These are phyloP conservation scores for Piprites chloris DNA, from an alignment of 2,113 vertebrate species.

Conservation along the genomic window DNA sequence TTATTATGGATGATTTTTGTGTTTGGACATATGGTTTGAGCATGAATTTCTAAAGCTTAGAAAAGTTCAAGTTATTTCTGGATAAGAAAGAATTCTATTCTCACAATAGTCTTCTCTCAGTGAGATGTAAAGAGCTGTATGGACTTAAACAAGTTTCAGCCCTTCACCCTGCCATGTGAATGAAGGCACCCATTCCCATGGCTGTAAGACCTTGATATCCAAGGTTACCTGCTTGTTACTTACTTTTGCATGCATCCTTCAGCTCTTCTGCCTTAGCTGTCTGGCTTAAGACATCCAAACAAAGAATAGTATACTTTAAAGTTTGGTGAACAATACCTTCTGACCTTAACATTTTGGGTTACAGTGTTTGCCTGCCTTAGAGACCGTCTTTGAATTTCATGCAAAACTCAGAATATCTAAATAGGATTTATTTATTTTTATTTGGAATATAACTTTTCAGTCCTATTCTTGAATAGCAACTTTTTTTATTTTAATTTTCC, in stretches of 20 bases:
- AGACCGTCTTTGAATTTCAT: neutral
- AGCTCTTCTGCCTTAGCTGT: neutral
- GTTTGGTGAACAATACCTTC: neutral
- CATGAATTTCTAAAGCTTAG: neutral
- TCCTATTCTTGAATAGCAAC: rapidly evolving
- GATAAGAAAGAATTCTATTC: neutral
- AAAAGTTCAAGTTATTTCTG: neutral
- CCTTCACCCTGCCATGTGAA: neutral
- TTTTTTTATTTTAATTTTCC: neutral
- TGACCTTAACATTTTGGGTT: neutral
- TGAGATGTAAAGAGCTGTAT: neutral
- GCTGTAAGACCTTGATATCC: neutral
- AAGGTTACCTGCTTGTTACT: neutral
- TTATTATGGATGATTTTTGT: neutral
- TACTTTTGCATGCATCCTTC: neutral
- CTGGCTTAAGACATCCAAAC: neutral
- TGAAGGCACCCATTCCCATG: neutral
- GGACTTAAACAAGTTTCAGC: neutral
- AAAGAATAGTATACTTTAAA: neutral
- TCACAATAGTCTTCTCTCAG: neutral
- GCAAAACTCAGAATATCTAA: neutral
- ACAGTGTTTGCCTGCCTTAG: neutral
- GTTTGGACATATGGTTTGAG: neutral
- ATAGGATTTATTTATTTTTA: neutral
- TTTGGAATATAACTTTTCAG: neutral